Evolutionary conservation across 1,140 invertebrate species (phyloP).

Genomic region (Saccostrea echinata): DNA sequence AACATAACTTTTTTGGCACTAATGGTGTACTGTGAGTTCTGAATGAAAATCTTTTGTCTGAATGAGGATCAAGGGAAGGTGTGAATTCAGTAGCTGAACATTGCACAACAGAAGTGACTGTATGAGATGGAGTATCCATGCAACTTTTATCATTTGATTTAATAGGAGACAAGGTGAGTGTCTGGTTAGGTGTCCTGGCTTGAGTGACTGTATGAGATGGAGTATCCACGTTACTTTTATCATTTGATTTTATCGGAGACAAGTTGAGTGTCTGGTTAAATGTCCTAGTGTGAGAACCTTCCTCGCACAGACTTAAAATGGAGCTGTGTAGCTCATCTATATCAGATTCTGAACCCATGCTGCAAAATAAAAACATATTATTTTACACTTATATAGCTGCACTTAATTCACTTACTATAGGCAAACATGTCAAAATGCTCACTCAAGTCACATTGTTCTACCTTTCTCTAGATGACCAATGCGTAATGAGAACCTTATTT

Average conservation of each 20-base stretch:
- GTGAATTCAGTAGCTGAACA: background rate
- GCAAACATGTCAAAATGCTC: too few relatives aligned
- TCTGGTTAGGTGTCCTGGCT: background rate
- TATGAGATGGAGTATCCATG: conserved; percentile 1
- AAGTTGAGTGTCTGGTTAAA: conserved; percentile 36
- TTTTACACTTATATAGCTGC: too few relatives aligned
- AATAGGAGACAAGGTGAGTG: conserved; percentile 27
- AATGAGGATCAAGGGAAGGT: background rate
- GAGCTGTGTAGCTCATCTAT: conserved; percentile 46
- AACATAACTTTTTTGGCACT: conserved; percentile 1
- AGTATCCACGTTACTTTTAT: background rate
- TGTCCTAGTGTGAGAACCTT: background rate
- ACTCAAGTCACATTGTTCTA: too few relatives aligned
- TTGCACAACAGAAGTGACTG: too few relatives aligned
- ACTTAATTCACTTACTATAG: too few relatives aligned
- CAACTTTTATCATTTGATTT: conserved; percentile 11
- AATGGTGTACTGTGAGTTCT: conserved; percentile 21
- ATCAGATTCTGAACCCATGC: conserved; percentile 23
- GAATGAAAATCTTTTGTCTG: background rate
- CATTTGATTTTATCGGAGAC: conserved; percentile 19
- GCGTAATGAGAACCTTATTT: too few relatives aligned
- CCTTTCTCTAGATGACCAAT: too few relatives aligned
- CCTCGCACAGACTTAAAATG: conserved; percentile 50
- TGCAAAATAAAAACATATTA: background rate
- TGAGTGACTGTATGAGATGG: background rate